These are phyloP conservation scores for Quiscalus mexicanus DNA, from an alignment of 2,113 vertebrate species.

Conservation along the genomic window DNA sequence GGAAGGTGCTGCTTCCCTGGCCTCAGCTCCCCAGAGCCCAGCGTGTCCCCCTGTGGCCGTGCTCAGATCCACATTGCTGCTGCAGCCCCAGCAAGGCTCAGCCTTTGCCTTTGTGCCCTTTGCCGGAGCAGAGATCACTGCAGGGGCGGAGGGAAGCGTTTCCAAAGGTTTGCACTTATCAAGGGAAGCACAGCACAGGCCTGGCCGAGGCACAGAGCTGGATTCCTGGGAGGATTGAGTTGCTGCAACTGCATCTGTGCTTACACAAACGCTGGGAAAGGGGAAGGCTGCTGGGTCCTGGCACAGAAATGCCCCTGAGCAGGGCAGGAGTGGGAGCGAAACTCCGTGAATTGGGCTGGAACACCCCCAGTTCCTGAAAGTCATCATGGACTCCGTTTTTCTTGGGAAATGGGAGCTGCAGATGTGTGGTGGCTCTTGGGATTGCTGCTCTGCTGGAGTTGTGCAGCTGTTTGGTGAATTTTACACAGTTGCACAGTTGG, in stretches of 20 bases:
- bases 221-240: not conserved
- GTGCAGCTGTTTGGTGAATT: not conserved
- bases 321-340: not conserved
- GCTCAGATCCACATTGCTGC: not conserved
- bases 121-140: not conserved
- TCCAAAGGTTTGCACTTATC: not conserved
- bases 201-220: fast-evolving
- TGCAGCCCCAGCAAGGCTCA: not conserved
- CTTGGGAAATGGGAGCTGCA: not conserved
- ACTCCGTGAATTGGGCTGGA: fast-evolving
- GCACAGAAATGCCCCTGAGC: not conserved
- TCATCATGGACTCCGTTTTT: fast-evolving
- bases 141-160: not conserved
- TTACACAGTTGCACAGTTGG: not conserved
- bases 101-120: not conserved
- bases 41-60: fast-evolving
- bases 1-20: fast-evolving
- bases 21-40: not conserved
- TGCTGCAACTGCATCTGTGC: not conserved
- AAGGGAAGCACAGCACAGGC: fast-evolving
- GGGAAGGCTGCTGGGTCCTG: not conserved
- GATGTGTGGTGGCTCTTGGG: not conserved
- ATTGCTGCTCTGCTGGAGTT: not conserved
- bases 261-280: not conserved
- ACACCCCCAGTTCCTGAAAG: not conserved